Base-by-base conservation (phyloP, 1,140 invertebrate genomes). In the Hyposmocoma kahamanoa region DNA sequence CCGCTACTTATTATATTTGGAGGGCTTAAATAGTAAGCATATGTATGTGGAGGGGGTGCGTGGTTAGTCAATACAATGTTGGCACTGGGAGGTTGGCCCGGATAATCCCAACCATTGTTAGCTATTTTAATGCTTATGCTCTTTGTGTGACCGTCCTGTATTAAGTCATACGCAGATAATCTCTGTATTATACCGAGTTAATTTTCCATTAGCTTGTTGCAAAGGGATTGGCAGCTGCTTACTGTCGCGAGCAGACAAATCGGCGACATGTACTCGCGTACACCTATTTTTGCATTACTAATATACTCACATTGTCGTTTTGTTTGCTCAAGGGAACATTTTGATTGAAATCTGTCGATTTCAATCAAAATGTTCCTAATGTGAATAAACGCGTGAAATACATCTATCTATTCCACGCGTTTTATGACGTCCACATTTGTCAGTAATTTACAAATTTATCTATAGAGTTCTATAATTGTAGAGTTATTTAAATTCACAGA, bases 111-210 rank as follows among this genome's bases (percentile, higher is more conserved):
- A 24, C 65, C 41, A 81, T 84, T 84, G 81, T 83, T 77, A 75
- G 67, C 67, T 80, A 81, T 82, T 83, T 84, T 84, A 75, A 83
- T 80, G 69, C 72, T 81, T 79, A 82, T 73, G 62, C 73, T 71
- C 67, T 76, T 84, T 84, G 79, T 84, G 67, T 56, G 72, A 72
- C 65, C 62, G 75, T 62, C 61, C 69, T 70, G 73, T 81, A 83
- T 83, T 84, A 84, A 84, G 65, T 84, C 72, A 76, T 84, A 83
- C 69, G 75, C 77, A 75, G 75, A 78, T 84, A 84, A 84, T 84
- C 81, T 70, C 53, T 59, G 73, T 66, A 82, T 84, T 82, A 84
- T 84, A 56, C 62, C 42, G 70, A 74, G 69, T 83, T 81, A 82
- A 82, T 81, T 84, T 84, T 80, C 71, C 73, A 74, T 79, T 76